Conservation (phyloP, 2,888 invertebrate species). For the Celastrina argiolus region DNA sequence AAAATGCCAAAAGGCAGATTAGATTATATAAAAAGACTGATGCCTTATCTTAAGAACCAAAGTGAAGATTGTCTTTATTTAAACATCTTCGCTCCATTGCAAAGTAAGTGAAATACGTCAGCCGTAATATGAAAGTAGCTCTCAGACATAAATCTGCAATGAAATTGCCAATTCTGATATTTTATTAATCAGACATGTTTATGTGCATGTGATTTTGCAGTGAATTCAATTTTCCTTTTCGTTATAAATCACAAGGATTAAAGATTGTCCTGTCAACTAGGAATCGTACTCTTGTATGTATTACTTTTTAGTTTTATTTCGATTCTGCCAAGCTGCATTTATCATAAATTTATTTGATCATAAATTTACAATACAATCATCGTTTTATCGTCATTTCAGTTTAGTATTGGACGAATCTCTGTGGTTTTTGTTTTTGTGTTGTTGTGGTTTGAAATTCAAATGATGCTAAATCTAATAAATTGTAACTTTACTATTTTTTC, state of each 20-base stretch:
- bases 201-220: neutral
- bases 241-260: neutral
- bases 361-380: too few relatives aligned
- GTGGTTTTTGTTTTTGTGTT: too few relatives aligned
- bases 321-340: neutral
- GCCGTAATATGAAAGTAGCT: neutral
- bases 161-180: conserved; percentile 1
- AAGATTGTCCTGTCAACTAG: neutral
- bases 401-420: neutral
- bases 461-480: too few relatives aligned
- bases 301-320: neutral
- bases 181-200: conserved; percentile 7
- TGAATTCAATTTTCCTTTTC: neutral
- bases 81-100: conserved; percentile 96
- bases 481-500: neutral
- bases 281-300: neutral
- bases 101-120: conserved; percentile 82
- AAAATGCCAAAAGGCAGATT: conserved; percentile 93
- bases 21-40: conserved; percentile 92
- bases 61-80: conserved; percentile 98
- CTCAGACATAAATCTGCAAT: neutral
- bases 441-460: too few relatives aligned
- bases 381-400: too few relatives aligned
- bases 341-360: too few relatives aligned
- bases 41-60: conserved; percentile 94